These are phyloP conservation scores for Ailuropoda melanoleuca DNA, from an alignment of 2,113 vertebrate genomes.

Conservation along the genomic window DNA sequence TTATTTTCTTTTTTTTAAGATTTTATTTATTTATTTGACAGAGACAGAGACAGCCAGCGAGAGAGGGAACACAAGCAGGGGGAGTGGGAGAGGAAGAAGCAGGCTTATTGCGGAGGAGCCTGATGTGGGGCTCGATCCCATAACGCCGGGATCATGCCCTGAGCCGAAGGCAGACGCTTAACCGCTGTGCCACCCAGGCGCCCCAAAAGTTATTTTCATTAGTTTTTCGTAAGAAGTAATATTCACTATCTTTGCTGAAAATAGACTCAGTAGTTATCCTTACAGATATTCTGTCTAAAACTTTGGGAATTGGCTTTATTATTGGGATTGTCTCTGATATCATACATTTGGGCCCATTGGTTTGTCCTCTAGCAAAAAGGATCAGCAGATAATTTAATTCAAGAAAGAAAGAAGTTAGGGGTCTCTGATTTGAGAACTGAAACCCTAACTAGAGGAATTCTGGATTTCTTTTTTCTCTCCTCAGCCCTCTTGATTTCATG, in stretches of 20 bases:
- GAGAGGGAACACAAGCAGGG: no score
- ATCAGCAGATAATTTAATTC: not conserved
- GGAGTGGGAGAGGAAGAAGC: no score
- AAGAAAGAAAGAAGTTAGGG: not conserved
- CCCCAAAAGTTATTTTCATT: not conserved
- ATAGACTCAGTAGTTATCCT: not conserved
- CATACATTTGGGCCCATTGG: not conserved
- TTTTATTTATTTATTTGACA: no score
- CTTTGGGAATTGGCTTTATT: not conserved
- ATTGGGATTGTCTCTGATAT: not conserved
- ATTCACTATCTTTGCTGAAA: not conserved
- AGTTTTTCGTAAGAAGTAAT: not conserved
- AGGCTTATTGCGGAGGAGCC: no score
- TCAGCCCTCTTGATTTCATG: not conserved
- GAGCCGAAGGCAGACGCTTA: not conserved
- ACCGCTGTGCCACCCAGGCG: not conserved
- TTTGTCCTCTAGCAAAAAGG: slow-evolving; percentile 9
- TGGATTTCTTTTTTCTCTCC: not conserved
- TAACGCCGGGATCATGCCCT: not conserved
- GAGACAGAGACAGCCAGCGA: no score
- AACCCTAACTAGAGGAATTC: not conserved
- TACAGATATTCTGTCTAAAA: not conserved
- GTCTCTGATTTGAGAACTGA: slow-evolving; percentile 3
- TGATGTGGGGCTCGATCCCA: not conserved
- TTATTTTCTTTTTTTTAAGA: no score